Conservation (phyloP, 2,113 vertebrate species). For the Gymnarchus niloticus region DNA sequence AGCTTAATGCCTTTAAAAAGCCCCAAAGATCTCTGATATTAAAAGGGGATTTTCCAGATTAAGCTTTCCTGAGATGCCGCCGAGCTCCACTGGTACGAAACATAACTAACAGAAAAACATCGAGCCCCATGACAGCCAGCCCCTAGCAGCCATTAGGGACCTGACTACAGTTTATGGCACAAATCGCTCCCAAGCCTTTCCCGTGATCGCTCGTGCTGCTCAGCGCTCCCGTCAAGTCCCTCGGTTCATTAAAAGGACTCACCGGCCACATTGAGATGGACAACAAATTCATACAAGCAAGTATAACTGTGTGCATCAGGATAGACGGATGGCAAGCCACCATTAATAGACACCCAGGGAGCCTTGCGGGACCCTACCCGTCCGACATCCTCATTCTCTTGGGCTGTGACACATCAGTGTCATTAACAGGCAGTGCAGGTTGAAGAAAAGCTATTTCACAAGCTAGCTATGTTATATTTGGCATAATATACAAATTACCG, state of each 20-base stretch:
- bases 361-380: neutral
- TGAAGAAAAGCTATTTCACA: conserved; percentile 5
- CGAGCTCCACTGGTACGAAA: neutral
- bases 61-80: neutral
- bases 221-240: neutral
- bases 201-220: neutral
- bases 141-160: neutral
- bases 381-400: neutral
- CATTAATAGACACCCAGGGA: neutral
- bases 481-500: neutral
- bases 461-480: neutral
- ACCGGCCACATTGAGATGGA: neutral
- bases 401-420: neutral
- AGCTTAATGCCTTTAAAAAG: neutral
- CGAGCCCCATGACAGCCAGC: neutral
- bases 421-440: neutral
- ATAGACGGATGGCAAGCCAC: neutral
- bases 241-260: conserved; percentile 8
- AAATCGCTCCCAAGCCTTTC: neutral
- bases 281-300: neutral
- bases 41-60: neutral
- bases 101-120: conserved; percentile 4
- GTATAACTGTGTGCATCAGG: neutral
- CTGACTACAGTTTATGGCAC: neutral
- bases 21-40: neutral